phyloP scores from a whole-genome alignment of 1,140 invertebrate genomes.

The Drosophila mayri region DNA sequence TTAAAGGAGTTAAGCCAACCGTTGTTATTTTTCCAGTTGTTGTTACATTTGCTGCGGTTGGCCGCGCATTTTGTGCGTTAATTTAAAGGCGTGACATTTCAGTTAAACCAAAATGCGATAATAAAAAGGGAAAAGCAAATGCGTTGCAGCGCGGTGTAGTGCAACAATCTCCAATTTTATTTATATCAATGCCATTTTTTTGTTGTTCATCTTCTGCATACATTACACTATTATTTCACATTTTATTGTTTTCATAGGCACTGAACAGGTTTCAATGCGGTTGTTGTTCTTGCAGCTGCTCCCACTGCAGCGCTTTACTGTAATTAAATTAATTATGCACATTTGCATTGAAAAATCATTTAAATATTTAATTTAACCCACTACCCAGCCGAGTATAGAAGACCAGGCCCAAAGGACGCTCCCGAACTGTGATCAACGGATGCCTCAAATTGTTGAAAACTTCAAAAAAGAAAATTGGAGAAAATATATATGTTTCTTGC shows the following conservation, averaged over 20 bases:
- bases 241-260: constrained; percentile 49
- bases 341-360: constrained; percentile 76
- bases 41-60: constrained; percentile 63
- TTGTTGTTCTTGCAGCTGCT: constrained; percentile 15
- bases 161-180: constrained; percentile 60
- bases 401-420: constrained; percentile 2
- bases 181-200: constrained; percentile 56
- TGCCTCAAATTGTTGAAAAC: constrained; percentile 38
- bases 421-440: constrained; percentile 25
- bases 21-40: constrained; percentile 16
- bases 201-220: constrained; percentile 20
- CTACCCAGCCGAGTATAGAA: constrained; percentile 14
- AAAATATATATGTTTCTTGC: neutral
- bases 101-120: constrained; percentile 61
- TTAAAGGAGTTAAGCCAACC: constrained; percentile 20
- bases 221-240: constrained; percentile 42
- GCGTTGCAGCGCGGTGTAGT: constrained; percentile 10
- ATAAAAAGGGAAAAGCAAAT: constrained; percentile 33
- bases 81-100: constrained; percentile 74
- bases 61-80: constrained; percentile 63
- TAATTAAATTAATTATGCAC: constrained; percentile 81
- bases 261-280: constrained; percentile 16
- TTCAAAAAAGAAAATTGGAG: neutral
- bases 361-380: constrained; percentile 75
- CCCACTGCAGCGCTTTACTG: constrained; percentile 49